Evolutionary conservation across 1,140 invertebrate genomes (phyloP).

Genomic region (Ostrea denselamellosa): DNA sequence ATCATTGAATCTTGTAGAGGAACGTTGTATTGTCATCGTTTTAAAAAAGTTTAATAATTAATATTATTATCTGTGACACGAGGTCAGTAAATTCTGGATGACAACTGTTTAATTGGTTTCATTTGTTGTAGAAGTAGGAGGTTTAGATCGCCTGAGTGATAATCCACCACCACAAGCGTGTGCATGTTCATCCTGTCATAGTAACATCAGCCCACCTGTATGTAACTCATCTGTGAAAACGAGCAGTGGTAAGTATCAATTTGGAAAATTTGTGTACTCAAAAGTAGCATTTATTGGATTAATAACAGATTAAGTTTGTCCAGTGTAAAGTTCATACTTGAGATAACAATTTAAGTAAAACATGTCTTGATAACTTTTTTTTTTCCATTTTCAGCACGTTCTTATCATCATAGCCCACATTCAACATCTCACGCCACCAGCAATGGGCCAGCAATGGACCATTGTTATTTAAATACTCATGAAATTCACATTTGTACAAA

Average conservation of each 20-base stretch:
- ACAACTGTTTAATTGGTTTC: not conserved
- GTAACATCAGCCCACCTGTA: not conserved
- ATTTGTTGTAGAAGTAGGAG: slow-evolving; percentile 15
- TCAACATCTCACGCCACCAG: slow-evolving; percentile 41
- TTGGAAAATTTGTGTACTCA: not conserved
- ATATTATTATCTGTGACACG: too few species aligned
- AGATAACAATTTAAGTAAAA: not conserved
- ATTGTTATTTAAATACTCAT: slow-evolving; percentile 38
- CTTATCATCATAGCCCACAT: slow-evolving; percentile 51
- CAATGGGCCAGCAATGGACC: too few species aligned
- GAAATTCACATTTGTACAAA: slow-evolving; percentile 35
- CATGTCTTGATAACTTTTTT: slow-evolving; percentile 1
- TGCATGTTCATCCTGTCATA: slow-evolving; percentile 6
- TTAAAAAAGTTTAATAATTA: too few species aligned
- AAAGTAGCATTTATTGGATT: not conserved
- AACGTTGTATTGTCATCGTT: too few species aligned
- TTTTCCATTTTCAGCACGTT: slow-evolving; percentile 50
- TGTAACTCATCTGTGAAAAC: not conserved
- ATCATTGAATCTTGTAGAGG: not conserved
- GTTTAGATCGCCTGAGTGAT: not conserved
- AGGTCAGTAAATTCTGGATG: not conserved
- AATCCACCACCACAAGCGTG: not conserved
- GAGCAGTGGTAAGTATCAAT: slow-evolving; percentile 27
- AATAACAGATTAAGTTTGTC: too few species aligned
- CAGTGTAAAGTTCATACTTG: too few species aligned